These are phyloP conservation scores for Cotesia typhae DNA, from an alignment of 1,140 invertebrate species.

Conservation along the genomic window DNA sequence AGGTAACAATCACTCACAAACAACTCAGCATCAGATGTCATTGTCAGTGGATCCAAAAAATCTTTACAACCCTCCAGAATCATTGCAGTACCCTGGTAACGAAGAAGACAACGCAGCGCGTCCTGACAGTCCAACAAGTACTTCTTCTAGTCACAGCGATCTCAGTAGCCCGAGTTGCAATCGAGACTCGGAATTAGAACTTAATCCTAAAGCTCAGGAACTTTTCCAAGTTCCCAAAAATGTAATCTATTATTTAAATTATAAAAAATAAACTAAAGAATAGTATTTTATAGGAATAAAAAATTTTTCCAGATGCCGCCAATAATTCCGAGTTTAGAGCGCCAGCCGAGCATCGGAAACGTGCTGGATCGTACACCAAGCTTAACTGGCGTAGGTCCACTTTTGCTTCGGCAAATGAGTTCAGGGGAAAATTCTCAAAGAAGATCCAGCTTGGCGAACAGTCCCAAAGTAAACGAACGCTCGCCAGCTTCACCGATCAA, in stretches of 20 bases:
- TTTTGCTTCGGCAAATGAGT: conserved; percentile 52
- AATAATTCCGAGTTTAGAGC: conserved; percentile 66
- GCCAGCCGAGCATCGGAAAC: conserved; percentile 72
- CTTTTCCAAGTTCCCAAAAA: conserved; percentile 50
- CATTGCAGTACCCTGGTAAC: conserved; percentile 77
- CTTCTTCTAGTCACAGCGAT: conserved; percentile 76
- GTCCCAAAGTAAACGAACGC: conserved; percentile 11
- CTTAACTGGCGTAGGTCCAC: conserved; percentile 52
- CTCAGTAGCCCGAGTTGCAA: conserved; percentile 75
- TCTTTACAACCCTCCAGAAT: conserved; percentile 79
- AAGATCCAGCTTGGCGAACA: conserved; percentile 9
- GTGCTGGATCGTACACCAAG: conserved; percentile 72
- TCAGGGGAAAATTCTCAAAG: conserved; percentile 40
- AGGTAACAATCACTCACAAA: conserved; percentile 60
- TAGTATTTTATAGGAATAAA: conserved; percentile 23
- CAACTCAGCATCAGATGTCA: conserved; percentile 68
- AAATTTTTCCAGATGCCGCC: conserved; percentile 56
- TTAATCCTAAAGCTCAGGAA: conserved; percentile 62
- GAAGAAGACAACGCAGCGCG: conserved; percentile 62
- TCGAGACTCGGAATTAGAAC: conserved; percentile 73
- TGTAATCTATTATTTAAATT: conserved; percentile 50
- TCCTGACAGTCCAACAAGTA: conserved; percentile 72
- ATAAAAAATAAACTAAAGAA: background rate
- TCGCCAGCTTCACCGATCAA: conserved; percentile 39
- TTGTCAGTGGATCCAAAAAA: conserved; percentile 82